Evolutionary conservation across 2,113 vertebrate genomes (phyloP).

Genomic region (Gasterosteus nipponicus): DNA sequence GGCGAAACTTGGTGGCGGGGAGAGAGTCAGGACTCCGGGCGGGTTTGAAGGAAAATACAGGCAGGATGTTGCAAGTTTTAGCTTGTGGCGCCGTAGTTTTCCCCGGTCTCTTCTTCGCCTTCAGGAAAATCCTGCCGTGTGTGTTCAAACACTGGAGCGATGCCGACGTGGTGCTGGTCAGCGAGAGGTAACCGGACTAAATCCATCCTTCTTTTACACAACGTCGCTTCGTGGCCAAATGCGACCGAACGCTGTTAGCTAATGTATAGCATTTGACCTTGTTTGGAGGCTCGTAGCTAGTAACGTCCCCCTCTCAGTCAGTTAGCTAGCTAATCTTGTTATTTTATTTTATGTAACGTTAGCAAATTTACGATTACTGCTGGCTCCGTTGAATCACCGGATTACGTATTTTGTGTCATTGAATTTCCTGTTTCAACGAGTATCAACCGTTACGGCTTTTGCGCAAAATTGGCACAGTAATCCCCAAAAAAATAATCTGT

Average conservation of each 20-base stretch:
- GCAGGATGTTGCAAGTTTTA: constrained; percentile 81
- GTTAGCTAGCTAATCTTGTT: constrained; percentile 34
- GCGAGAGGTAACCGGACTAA: constrained; percentile 79
- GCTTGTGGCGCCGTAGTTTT: constrained; percentile 81
- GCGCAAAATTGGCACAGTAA: not conserved
- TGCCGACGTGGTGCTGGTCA: constrained; percentile 85
- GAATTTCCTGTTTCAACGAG: too few relatives aligned
- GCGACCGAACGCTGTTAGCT: not conserved
- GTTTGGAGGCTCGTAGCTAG: constrained; percentile 18
- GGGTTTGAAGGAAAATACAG: constrained; percentile 32
- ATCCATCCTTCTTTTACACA: not conserved
- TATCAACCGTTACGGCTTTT: not conserved
- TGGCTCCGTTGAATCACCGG: too few relatives aligned
- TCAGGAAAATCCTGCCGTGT: constrained; percentile 76
- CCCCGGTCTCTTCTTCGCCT: constrained; percentile 81
- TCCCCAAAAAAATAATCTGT: not conserved
- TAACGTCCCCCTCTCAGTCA: not conserved
- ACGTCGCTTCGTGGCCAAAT: not conserved
- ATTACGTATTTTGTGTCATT: not conserved
- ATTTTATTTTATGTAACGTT: not conserved
- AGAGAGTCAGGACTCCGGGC: constrained; percentile 36
- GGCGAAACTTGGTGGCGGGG: not conserved
- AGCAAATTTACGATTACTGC: not conserved
- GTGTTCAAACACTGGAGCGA: constrained; percentile 81
- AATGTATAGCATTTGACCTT: not conserved